These are phyloP conservation scores for Zapus hudsonius DNA, from an alignment of 2,113 vertebrate genomes.

Conservation along the genomic window DNA sequence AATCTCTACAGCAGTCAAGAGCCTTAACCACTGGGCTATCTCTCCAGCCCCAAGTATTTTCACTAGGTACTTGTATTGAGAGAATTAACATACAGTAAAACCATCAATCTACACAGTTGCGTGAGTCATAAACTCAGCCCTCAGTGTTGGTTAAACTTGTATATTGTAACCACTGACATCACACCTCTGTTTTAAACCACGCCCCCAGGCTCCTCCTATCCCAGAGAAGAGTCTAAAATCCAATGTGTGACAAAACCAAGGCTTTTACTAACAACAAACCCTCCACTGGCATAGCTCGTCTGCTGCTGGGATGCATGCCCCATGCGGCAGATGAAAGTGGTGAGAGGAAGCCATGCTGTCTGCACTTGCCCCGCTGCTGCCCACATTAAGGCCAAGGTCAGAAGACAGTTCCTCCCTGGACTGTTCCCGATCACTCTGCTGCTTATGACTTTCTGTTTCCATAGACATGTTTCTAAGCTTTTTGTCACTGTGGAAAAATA, in stretches of 20 bases:
- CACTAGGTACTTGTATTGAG: neutral
- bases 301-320: accelerated
- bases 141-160: neutral
- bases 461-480: neutral
- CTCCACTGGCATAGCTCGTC: neutral
- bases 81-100: neutral
- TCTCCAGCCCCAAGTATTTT: neutral
- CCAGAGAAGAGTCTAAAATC: neutral
- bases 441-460: neutral
- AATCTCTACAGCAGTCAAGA: too few species aligned
- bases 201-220: neutral
- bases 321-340: neutral
- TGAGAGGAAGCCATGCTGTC: neutral
- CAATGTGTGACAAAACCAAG: neutral
- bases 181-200: neutral
- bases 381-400: neutral
- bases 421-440: neutral
- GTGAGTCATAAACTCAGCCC: neutral
- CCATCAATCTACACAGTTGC: neutral
- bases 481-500: neutral
- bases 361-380: neutral
- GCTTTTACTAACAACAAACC: neutral
- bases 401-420: neutral
- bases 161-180: neutral
- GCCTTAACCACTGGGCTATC: too few species aligned